Conservation (phyloP, 2,113 vertebrate genomes). For the Cephalopholis sonnerati region DNA sequence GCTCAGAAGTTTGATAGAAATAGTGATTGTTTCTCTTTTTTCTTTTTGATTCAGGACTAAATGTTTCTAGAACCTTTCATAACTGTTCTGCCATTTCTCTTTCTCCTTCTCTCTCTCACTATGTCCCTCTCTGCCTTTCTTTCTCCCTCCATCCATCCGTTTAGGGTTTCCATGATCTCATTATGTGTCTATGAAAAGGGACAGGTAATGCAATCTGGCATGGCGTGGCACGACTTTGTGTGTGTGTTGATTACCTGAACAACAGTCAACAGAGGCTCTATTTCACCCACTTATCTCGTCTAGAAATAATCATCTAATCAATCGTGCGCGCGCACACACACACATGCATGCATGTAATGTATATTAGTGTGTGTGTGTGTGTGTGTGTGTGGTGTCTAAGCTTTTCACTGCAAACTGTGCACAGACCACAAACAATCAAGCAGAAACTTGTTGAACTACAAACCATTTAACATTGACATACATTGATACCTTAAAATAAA, state of each 20-base stretch:
- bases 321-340: conserved; percentile 36
- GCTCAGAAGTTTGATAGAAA: not conserved
- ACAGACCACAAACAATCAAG: not conserved
- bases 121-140: not conserved
- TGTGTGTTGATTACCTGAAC: conserved; percentile 90
- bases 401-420: not conserved
- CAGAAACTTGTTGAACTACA: not conserved
- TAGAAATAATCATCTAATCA: conserved; percentile 92
- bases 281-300: conserved; percentile 91
- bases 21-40: not conserved
- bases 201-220: conserved; percentile 93
- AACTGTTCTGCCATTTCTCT: not conserved
- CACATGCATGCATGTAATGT: conserved; percentile 3
- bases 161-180: conserved; percentile 94
- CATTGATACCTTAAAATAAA: not conserved
- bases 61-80: not conserved
- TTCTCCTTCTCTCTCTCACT: not conserved
- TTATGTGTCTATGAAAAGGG: conserved; percentile 93
- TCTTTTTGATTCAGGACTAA: not conserved
- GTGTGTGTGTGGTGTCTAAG: not conserved
- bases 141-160: conserved; percentile 80
- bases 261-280: conserved; percentile 86
- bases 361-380: not conserved
- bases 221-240: conserved; percentile 71
- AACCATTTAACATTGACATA: not conserved